Base-by-base conservation (phyloP, 2,888 invertebrate species). In the Acheta domesticus region DNA sequence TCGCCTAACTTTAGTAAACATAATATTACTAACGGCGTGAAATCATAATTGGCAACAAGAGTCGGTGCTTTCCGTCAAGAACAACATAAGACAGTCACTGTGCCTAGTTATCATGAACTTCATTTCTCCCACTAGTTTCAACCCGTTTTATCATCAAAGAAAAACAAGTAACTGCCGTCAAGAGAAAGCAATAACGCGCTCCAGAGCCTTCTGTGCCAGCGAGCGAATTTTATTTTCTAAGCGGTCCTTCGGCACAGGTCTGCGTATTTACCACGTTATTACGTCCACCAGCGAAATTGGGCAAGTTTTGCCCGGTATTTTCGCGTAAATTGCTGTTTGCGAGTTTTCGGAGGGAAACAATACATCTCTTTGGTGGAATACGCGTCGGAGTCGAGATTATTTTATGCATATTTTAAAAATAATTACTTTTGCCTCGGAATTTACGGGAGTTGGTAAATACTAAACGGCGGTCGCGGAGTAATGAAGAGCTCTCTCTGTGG, bases 371-470 rank as follows among this genome's bases (percentile, higher is more conserved):
- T 36, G 36, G 36, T 36, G 36, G 36, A 36, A 36, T 62, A 14
- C 62, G n/a, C 62, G 62, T 19, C 62, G 16, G n/a, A 62, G 62
- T 62, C 62, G 4, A 62, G 62, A 62, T 62, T 62, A 62, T 62
- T 62, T 62, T 62, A 62, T 62, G 62, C 62, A 62, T 62, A 19
- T 62, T 62, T 62, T 62, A 62, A 62, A n/a, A 62, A 62, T 19
- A 62, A n/a, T 62, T 19, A 62, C 62, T 62, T 62, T n/a, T 62
- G n/a, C 62, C n/a, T 62, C n/a, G 14, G 62, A 62, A 62, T 62
- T 62, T 62, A 62, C n/a, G 62, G n/a, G 62, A 62, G 62, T 62
- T 62, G 16, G 62, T 62, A 62, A 62, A 62, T 62, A 62, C 62
- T 62, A 62, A 62, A 62, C 62, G n/a, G 62, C 62, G 62, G 62